These are phyloP conservation scores for Drosophila fuyamai DNA, from an alignment of 1,140 invertebrate species.

Conservation along the genomic window DNA sequence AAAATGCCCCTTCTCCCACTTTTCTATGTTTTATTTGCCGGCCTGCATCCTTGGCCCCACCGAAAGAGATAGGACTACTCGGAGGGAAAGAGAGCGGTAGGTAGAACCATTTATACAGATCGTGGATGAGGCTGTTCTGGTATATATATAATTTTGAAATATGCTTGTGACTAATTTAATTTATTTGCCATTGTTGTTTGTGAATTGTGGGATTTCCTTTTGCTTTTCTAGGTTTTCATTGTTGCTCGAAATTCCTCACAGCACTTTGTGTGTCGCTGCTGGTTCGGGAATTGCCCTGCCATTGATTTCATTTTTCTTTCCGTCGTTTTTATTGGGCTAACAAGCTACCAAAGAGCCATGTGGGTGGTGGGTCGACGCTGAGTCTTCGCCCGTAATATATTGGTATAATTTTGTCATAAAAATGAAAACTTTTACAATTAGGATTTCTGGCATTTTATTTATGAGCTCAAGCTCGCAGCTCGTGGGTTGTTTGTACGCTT, in stretches of 20 bases:
- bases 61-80: slow-evolving; percentile 1
- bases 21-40: slow-evolving; percentile 56
- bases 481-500: slow-evolving; percentile 21
- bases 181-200: slow-evolving; percentile 78
- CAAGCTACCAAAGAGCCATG: slow-evolving; percentile 52
- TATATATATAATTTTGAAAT: slow-evolving; percentile 69
- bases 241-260: slow-evolving; percentile 55
- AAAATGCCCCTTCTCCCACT: slow-evolving; percentile 46
- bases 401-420: slow-evolving; percentile 78
- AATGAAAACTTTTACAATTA: slow-evolving; percentile 81
- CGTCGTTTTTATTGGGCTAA: slow-evolving; percentile 53
- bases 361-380: slow-evolving; percentile 16
- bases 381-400: slow-evolving; percentile 61
- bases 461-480: slow-evolving; percentile 37
- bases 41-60: slow-evolving; percentile 61
- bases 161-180: slow-evolving; percentile 81
- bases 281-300: slow-evolving; percentile 56
- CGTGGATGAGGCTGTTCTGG: slow-evolving; percentile 14
- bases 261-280: slow-evolving; percentile 43
- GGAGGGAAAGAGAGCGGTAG: no score
- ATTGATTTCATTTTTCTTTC: slow-evolving; percentile 60
- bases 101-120: slow-evolving; percentile 34
- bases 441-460: slow-evolving; percentile 66
- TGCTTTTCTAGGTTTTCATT: slow-evolving; percentile 68
- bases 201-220: slow-evolving; percentile 74